Base-by-base conservation (phyloP, 2,888 invertebrate species). In the Fragum whitleyi region DNA sequence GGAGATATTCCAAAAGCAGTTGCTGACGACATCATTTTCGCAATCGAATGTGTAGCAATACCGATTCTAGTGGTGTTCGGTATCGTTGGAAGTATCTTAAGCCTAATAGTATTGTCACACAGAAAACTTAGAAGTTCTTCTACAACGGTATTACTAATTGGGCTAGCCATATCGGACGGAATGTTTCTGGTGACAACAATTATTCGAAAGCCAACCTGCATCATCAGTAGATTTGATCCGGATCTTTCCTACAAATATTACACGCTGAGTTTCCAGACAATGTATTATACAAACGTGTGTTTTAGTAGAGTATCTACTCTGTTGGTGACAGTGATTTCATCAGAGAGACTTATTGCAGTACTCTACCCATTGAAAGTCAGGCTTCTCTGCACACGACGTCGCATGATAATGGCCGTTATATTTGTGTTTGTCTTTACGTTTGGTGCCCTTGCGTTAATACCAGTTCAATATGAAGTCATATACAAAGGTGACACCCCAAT, bases 331-430 rank as follows among this genome's bases (percentile, higher is more conserved):
- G 55, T 80, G 1, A 81, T 84, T 16, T 81, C 78, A 0, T 28
- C 73, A 1, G 79, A 84, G 26, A 74, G 84, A 23, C 39, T 84
- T 1, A 55, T 78, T 19, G 84, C 84, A 16, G 81, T 84, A 6
- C 21, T 70, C 2, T 78, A 78, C 42, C 84, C 84, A 0, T 28
- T 81, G 36, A 84, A 81, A 53, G 78, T 74, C n/a, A 78, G 70
- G 47, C 16, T 51, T 14, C 59, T 72, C 28, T 32, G 42, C 0
- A 78, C 84, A 0, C 73, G 53, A 21, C n/a, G 2, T 14, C 74
- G 69, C 6, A 76, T 81, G 76, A 7, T 70, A 11, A n/a, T 61
- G 5, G 55, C 73, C 14, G 75, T 76, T n/a, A 23, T 76, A 7
- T 2, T 53, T 19, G 68, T 81, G 0, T 84, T 76, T 47, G 28